Evolutionary conservation across 2,113 vertebrate genomes (phyloP), one percentile per base, ranked within the genome.

Genomic region (Corythoichthys haematopterus): DNA sequence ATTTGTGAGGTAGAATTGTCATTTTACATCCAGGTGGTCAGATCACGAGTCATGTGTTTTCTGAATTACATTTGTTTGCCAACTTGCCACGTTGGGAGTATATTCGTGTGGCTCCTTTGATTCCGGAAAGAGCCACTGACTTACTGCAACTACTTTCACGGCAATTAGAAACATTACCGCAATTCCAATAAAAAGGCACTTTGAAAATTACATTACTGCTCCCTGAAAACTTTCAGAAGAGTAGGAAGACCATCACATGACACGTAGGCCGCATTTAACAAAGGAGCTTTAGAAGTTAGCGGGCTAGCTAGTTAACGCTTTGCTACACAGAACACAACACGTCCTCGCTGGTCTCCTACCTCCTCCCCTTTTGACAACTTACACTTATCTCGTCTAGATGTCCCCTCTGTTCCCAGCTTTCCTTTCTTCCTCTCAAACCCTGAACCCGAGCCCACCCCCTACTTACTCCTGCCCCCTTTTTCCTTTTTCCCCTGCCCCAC

Each of bases 341-440:
- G 10, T 12, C 47, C 4, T 4, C 14, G 14, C 47, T 55, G 11
- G 2, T 33, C 33, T 57, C 28, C 11, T 37, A 14, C 36, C 36
- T 6, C 80, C 78, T 80, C 79, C 79, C 79, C 71, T 72, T 74
- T 55, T 76, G 71, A 82, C 77, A 77, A 84, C 72, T 78, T 80
- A 77, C 84, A 87, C 84, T 89, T 89, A 83, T 88, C 85, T 86
- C 46, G 71, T 89, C 81, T 74, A 75, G 72, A 74, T 88, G 86
- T 85, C 81, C 66, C 74, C 80, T 85, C 79, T 80, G 76, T 76
- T 72, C 73, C 77, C 87, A 73, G 80, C 38, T 74, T 78, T 78
- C 63, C 77, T 81, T 76, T 83, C 80, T 76, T 76, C 74, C 62
- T 75, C 75, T 80, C 72, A 86, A 13, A 60, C 77, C 74, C 78